These are phyloP conservation scores for Podargus strigoides DNA, from an alignment of 2,797 vertebrate genomes.

Conservation along the genomic window DNA sequence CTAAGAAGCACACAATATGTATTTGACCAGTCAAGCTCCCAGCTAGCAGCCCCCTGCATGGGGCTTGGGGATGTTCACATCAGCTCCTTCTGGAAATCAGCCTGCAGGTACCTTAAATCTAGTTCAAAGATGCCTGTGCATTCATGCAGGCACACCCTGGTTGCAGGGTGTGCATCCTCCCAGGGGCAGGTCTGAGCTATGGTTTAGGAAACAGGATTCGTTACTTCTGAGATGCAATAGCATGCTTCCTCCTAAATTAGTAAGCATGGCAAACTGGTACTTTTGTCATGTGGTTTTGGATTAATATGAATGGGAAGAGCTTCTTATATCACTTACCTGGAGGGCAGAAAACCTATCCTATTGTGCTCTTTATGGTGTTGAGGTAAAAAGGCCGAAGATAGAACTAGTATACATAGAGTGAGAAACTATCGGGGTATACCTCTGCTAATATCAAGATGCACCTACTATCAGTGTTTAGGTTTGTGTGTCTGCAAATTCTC, in stretches of 20 bases:
- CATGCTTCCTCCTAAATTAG: not conserved
- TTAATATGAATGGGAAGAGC: not conserved
- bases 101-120: not conserved
- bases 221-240: not conserved
- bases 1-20: not conserved
- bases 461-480: not conserved
- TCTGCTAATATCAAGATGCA: not conserved
- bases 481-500: not conserved
- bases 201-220: not conserved
- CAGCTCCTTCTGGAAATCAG: rapidly evolving
- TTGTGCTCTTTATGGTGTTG: not conserved
- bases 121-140: not conserved
- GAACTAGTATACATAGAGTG: rapidly evolving
- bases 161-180: not conserved
- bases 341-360: not conserved
- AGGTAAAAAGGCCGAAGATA: not conserved
- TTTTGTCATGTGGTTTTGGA: not conserved
- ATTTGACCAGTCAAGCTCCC: not conserved
- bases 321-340: not conserved
- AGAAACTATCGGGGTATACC: not conserved
- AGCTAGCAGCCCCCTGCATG: not conserved
- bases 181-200: rapidly evolving
- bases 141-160: not conserved
- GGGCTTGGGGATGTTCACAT: not conserved
- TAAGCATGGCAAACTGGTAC: not conserved